Conservation (phyloP, 64 coral and sea anemone genomes). For the Pocillopora verrucosa region DNA sequence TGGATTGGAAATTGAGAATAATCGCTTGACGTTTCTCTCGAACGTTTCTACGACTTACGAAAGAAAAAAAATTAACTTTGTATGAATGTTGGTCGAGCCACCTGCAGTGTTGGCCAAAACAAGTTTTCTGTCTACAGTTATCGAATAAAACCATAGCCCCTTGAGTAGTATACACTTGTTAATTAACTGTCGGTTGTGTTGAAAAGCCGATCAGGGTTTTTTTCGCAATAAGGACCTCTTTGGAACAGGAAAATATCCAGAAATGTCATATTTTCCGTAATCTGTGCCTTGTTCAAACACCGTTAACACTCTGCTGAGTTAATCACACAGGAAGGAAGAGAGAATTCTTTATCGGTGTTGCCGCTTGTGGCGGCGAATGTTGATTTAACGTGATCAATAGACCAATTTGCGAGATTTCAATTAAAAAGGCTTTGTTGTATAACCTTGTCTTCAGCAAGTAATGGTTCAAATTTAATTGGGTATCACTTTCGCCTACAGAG, state of each 20-base stretch:
- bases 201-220: neutral
- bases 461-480: neutral
- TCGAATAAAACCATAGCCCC: neutral
- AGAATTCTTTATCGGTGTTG: neutral
- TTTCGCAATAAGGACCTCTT: neutral
- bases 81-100: neutral
- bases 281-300: neutral
- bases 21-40: neutral
- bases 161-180: neutral
- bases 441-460: neutral
- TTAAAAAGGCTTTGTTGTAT: too few relatives aligned
- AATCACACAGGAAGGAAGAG: neutral
- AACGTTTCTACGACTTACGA: neutral
- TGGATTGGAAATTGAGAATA: neutral
- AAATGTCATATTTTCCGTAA: neutral
- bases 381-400: neutral
- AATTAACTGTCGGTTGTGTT: neutral
- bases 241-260: neutral
- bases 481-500: neutral
- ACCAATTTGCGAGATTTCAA: too few relatives aligned
- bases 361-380: neutral
- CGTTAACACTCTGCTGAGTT: neutral
- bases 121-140: neutral
- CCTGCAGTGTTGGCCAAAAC: neutral
- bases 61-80: neutral